These are phyloP conservation scores for Neostethus bicornis DNA, from an alignment of 2,797 vertebrate species.

Conservation along the genomic window DNA sequence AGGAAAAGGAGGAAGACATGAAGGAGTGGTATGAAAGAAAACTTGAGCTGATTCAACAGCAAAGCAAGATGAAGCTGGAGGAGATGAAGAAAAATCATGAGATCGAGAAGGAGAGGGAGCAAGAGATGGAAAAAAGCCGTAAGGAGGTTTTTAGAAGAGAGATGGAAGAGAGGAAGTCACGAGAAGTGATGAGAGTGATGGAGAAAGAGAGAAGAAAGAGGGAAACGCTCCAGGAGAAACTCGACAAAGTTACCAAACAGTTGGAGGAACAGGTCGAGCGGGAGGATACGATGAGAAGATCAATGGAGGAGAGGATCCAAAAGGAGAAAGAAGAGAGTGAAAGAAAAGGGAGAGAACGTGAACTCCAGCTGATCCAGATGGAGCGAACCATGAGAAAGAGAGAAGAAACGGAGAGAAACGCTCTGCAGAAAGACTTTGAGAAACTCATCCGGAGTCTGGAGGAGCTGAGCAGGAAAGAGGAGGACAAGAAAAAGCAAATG, in stretches of 20 bases:
- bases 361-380: constrained; percentile 45
- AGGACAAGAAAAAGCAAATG: constrained; percentile 44
- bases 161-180: constrained; percentile 40
- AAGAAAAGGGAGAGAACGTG: constrained; percentile 42
- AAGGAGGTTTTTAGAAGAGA: constrained; percentile 28
- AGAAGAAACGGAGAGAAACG: constrained; percentile 44
- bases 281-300: constrained; percentile 38
- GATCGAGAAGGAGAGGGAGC: constrained; percentile 32
- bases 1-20: constrained; percentile 33
- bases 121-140: constrained; percentile 15
- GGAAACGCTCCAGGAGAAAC: constrained; percentile 38
- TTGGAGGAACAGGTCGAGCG: constrained; percentile 41
- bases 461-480: constrained; percentile 47
- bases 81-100: constrained; percentile 41
- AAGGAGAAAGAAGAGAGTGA: constrained; percentile 34
- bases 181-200: constrained; percentile 50
- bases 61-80: constrained; percentile 33
- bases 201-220: constrained; percentile 53
- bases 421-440: constrained; percentile 54
- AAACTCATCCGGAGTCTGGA: constrained; percentile 38
- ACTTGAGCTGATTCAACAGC: constrained; percentile 33
- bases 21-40: constrained; percentile 49
- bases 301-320: constrained; percentile 40
- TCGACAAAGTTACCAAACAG: constrained; percentile 36
- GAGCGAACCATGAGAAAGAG: constrained; percentile 46